Percentiles rank a stretch among this genome's conserved stretches.
These are phyloP conservation scores for Hemiscyllium ocellatum DNA, from an alignment of 2,113 vertebrate species.

Conservation along the genomic window DNA sequence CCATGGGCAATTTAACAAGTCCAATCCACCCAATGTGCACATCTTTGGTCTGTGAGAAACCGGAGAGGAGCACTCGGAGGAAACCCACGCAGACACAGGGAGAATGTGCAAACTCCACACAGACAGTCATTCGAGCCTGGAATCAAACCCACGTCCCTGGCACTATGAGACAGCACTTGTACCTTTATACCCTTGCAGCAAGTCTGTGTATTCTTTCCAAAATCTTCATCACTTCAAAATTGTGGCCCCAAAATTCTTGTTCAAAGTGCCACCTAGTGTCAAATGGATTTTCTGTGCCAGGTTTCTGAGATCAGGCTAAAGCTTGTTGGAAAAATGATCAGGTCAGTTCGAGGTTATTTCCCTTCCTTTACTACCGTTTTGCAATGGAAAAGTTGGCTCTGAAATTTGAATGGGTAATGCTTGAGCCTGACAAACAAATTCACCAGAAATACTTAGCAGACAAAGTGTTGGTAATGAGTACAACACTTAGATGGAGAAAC, in stretches of 20 bases:
- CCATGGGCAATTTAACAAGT: too few relatives aligned
- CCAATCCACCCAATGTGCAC: too few relatives aligned
- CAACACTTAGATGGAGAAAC: neutral
- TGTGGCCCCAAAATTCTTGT: neutral
- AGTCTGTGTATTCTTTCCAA: neutral
- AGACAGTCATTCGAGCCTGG: too few relatives aligned
- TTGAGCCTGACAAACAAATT: neutral
- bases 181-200: neutral
- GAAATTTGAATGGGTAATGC: neutral
- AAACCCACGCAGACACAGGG: too few relatives aligned
- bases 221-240: too few relatives aligned
- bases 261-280: neutral
- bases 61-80: too few relatives aligned
- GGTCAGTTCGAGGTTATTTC: neutral
- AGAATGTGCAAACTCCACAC: too few relatives aligned
- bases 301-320: neutral
- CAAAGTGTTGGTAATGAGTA: neutral
- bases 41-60: too few relatives aligned
- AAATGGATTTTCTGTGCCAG: neutral
- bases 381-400: neutral
- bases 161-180: too few relatives aligned
- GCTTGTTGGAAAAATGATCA: neutral
- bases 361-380: neutral
- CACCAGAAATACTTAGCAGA: neutral
- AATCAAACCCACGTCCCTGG: too few relatives aligned